Base-by-base conservation (phyloP, 2,888 invertebrate genomes). In the Drosophila borborema region DNA sequence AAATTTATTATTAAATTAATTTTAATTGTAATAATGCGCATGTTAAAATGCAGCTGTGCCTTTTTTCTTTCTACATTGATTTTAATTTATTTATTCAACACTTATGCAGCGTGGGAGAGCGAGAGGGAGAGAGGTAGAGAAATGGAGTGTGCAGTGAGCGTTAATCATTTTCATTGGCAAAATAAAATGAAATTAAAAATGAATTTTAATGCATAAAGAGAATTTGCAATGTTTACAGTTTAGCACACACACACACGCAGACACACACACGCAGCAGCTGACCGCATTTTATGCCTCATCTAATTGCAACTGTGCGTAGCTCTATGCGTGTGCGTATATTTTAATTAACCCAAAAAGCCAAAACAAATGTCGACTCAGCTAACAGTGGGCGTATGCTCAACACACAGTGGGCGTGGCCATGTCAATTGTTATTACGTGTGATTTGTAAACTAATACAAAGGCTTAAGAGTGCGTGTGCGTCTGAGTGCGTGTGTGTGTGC, bases 1-100 rank as follows among this genome's bases (percentile, higher is more conserved):
- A 80, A 91, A 90, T 90, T 90, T 90, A 90, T 91, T 91, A 91
- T 90, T 91, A 90, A 90, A 90, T 90, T 90, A 89, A 91, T 90
- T 90, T 91, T 91, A 91, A 91, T 90, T 91, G 87, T 86, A 89
- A 83, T 90, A 90, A 91, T 91, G 80, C 69, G 78, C 81, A 78
- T 89, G 78, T 82, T 82, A 78, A 85, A 83, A 85, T 83, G 77
- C 56, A 64, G 58, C 43, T 55, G 40, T 28, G 23, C 23, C 20
- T 20, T 20, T 45, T 12, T 20, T 89, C n/a, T 90, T 58, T 67
- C 70, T 82, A 70, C 80, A 86, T 86, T 81, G 87, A 89, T 84
- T 87, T 89, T 86, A 89, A 90, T 89, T 90, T 89, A 89, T 87
- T 87, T 89, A 83, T 90, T 75, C 84, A 74, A 80, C 72, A 72